Percentiles rank a stretch among this genome's conserved stretches.
Conservation (phyloP, 2,113 vertebrate species). For the Cercopithecus mona region DNA sequence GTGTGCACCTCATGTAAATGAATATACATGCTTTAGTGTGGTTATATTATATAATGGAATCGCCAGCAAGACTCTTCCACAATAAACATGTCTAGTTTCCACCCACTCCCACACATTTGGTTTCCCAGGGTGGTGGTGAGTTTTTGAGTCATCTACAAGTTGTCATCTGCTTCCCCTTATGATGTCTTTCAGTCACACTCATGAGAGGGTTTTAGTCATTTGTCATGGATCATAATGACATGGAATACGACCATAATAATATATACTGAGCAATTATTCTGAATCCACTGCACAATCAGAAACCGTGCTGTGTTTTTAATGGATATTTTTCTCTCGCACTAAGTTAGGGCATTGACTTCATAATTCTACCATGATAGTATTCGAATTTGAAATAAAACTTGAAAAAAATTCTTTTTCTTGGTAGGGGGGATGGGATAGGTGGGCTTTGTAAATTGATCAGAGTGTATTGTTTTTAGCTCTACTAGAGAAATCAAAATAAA, state of each 20-base stretch:
- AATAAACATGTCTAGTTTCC: not conserved
- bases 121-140: not conserved
- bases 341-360: not conserved
- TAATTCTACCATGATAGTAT: not conserved
- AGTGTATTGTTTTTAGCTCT: not conserved
- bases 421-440: not conserved
- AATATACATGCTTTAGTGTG: not conserved
- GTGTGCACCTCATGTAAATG: not conserved
- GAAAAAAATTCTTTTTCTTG: not conserved
- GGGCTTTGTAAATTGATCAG: not conserved
- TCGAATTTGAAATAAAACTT: not conserved
- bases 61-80: not conserved
- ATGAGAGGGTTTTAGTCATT: not conserved
- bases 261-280: constrained; percentile 4
- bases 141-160: not conserved
- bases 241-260: not conserved
- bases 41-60: not conserved
- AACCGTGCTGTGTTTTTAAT: not conserved
- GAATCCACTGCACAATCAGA: not conserved
- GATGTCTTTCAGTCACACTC: not conserved
- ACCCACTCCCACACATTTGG: not conserved
- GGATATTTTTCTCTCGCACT: not conserved
- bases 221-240: not conserved
- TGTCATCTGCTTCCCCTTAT: not conserved
- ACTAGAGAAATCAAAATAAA: not conserved